Evolutionary conservation across 2,888 invertebrate genomes (phyloP).

Genomic region (Acleris holmiana): DNA sequence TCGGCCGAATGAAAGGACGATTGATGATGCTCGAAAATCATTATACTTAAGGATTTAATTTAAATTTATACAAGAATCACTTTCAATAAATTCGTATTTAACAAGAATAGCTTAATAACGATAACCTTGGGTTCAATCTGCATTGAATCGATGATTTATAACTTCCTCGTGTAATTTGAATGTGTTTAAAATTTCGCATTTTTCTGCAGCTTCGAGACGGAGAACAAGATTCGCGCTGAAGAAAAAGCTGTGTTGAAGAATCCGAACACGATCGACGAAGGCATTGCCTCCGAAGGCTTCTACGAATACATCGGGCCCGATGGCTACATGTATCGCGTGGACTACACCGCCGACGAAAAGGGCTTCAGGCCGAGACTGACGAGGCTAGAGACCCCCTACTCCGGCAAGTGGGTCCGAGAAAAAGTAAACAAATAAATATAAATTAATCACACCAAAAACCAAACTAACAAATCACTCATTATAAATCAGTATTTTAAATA

Average conservation of each 20-base stretch:
- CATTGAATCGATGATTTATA: conserved; percentile 14
- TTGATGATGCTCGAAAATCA: conserved; percentile 14
- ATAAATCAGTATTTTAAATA: conserved; percentile 73
- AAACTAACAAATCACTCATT: conserved; percentile 38
- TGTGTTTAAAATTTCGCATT: conserved; percentile 15
- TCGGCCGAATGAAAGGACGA: conserved; percentile 13
- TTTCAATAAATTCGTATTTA: conserved; percentile 18
- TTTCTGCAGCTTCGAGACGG: conserved; percentile 77
- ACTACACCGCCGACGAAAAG: conserved; percentile 81
- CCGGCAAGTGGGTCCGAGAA: conserved; percentile 78
- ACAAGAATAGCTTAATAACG: conserved; percentile 26
- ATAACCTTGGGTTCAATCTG: conserved; percentile 13
- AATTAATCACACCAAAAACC: conserved; percentile 40
- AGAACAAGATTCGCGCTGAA: conserved; percentile 82
- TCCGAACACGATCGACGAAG: conserved; percentile 77
- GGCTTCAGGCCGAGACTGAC: conserved; percentile 78
- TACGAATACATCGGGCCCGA: conserved; percentile 83
- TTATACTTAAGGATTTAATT: conserved; percentile 12
- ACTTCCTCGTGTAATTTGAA: conserved; percentile 8
- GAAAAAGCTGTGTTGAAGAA: conserved; percentile 80
- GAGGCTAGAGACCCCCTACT: conserved; percentile 77
- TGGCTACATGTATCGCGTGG: conserved; percentile 80
- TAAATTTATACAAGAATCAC: conserved; percentile 16
- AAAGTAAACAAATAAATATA: conserved; percentile 63
- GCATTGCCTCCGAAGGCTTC: conserved; percentile 78